Conservation (phyloP, 2,113 vertebrate genomes). For the Psettodes erumei region DNA sequence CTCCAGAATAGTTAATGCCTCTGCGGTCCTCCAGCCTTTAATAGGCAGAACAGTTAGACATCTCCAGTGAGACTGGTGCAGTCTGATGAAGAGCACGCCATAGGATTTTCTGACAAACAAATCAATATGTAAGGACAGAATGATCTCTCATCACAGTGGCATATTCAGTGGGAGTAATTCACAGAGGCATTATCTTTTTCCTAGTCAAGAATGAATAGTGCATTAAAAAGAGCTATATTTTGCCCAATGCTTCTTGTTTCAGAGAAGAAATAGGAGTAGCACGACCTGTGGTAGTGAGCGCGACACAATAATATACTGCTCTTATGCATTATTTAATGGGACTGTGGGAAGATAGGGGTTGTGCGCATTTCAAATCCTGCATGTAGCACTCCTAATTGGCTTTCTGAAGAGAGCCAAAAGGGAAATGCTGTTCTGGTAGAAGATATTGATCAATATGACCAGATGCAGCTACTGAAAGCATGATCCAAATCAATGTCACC, state of each 20-base stretch:
- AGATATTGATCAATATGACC: constrained; percentile 72
- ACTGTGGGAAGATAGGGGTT: constrained; percentile 67
- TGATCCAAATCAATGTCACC: constrained; percentile 75
- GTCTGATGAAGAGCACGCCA: constrained; percentile 39
- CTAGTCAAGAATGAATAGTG: constrained; percentile 51
- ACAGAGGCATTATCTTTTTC: constrained; percentile 55
- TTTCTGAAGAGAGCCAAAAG: constrained; percentile 57
- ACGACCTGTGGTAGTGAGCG: constrained; percentile 46
- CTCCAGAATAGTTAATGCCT: constrained; percentile 57
- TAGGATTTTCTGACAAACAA: constrained; percentile 56
- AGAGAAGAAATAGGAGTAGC: constrained; percentile 49
- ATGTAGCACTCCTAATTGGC: constrained; percentile 71
- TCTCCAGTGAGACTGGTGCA: constrained; percentile 27
- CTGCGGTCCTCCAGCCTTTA: constrained; percentile 48
- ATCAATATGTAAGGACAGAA: constrained; percentile 63
- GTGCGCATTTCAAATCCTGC: constrained; percentile 66
- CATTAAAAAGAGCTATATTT: constrained; percentile 63
- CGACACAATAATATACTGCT: constrained; percentile 71
- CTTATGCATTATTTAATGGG: constrained; percentile 79
- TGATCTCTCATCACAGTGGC: constrained; percentile 57
- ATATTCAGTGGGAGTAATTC: constrained; percentile 54
- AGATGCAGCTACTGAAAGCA: constrained; percentile 69
- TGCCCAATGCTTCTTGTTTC: constrained; percentile 28
- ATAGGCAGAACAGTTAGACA: constrained; percentile 52
- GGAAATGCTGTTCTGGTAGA: constrained; percentile 70